phyloP scores from a whole-genome alignment of 2,888 invertebrate species.

The Meiosimyza platycephala region DNA sequence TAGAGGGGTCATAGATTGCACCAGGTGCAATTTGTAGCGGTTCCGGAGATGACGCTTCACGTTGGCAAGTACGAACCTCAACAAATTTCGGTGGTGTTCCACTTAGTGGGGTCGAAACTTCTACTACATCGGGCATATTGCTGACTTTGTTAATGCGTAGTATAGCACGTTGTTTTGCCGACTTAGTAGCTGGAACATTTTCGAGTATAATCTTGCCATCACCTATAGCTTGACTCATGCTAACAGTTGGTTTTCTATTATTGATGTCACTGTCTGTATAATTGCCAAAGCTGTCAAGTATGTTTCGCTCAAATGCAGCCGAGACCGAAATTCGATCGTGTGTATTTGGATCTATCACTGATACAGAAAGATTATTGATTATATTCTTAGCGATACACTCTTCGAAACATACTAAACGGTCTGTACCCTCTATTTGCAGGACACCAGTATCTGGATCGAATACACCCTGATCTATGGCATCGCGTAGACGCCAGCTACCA shows the following conservation, averaged over 20 bases:
- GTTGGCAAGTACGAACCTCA: conserved; percentile 67
- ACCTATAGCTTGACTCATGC: conserved; percentile 80
- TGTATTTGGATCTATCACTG: conserved; percentile 82
- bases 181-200: conserved; percentile 66
- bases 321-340: conserved; percentile 76
- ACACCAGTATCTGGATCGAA: conserved; percentile 87
- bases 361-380: conserved; percentile 85
- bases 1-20: conserved; percentile 82
- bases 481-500: conserved; percentile 84
- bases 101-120: conserved; percentile 72
- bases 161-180: conserved; percentile 71
- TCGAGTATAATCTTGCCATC: conserved; percentile 75
- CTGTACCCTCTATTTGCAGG: conserved; percentile 88
- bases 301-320: conserved; percentile 81
- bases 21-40: conserved; percentile 80
- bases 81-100: conserved; percentile 69
- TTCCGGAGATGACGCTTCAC: conserved; percentile 69
- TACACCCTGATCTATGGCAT: conserved; percentile 84
- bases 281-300: conserved; percentile 83
- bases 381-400: conserved; percentile 89
- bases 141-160: conserved; percentile 78
- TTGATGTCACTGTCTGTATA: conserved; percentile 72
- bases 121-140: conserved; percentile 79
- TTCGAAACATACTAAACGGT: conserved; percentile 84
- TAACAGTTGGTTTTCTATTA: conserved; percentile 68